These are phyloP conservation scores for Bryconaethiops microstoma DNA, from an alignment of 2,797 vertebrate species.

Conservation along the genomic window DNA sequence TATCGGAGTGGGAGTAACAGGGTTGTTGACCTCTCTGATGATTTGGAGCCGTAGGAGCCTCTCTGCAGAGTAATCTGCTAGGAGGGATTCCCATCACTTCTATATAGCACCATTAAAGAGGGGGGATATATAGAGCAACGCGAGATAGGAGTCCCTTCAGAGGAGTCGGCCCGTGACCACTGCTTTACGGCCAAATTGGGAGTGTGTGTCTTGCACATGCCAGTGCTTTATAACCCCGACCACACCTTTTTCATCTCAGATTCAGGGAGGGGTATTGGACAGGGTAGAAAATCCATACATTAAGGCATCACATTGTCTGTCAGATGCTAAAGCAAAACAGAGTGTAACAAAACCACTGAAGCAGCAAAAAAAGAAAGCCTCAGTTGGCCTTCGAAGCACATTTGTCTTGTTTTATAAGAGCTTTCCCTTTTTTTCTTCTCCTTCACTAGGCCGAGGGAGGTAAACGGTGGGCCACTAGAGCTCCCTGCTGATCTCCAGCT, in stretches of 20 bases:
- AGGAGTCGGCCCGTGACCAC: constrained; percentile 45
- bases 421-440: constrained; percentile 45
- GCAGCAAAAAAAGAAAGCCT: constrained; percentile 57
- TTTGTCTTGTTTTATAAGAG: constrained; percentile 64
- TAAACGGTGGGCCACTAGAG: constrained; percentile 29
- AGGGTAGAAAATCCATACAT: constrained; percentile 49
- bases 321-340: constrained; percentile 57
- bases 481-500: constrained; percentile 73
- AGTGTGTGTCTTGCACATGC: constrained; percentile 44
- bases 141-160: constrained; percentile 44
- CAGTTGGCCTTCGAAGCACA: constrained; percentile 55
- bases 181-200: constrained; percentile 55
- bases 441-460: constrained; percentile 47
- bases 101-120: constrained; percentile 48
- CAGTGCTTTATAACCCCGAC: constrained; percentile 20
- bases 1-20: constrained; percentile 52
- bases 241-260: constrained; percentile 33
- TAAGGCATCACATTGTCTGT: constrained; percentile 57
- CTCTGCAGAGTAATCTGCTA: constrained; percentile 43
- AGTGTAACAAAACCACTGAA: constrained; percentile 60
- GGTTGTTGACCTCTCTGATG: constrained; percentile 59
- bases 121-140: constrained; percentile 42
- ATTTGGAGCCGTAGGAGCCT: constrained; percentile 57
- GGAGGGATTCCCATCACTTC: constrained; percentile 52
- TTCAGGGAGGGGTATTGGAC: constrained; percentile 20